These are phyloP conservation scores for Macaca fascicularis DNA, from an alignment of 2,113 vertebrate species.

Conservation along the genomic window DNA sequence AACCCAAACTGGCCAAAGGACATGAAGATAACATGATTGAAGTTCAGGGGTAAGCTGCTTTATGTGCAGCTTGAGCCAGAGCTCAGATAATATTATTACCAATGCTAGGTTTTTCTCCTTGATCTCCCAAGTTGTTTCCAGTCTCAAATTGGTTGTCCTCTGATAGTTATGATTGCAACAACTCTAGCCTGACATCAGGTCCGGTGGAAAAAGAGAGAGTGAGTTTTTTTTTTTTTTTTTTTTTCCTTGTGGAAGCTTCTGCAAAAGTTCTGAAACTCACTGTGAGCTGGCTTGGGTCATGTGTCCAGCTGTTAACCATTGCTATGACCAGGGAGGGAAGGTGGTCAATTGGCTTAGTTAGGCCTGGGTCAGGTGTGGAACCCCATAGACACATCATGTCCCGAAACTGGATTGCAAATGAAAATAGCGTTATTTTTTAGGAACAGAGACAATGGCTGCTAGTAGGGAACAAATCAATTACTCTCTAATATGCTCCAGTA, in stretches of 20 bases:
- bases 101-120: neutral
- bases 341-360: neutral
- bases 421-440: neutral
- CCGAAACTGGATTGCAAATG: neutral
- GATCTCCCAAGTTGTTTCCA: neutral
- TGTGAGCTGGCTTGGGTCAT: neutral
- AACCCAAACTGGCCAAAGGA: neutral
- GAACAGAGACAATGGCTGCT: neutral
- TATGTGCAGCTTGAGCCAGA: neutral
- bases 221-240: no score
- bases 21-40: neutral
- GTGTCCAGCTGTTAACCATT: neutral
- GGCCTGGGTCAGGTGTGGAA: neutral
- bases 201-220: neutral
- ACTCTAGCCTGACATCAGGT: neutral
- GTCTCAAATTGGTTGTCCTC: neutral
- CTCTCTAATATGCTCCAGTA: neutral
- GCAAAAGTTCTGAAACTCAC: neutral
- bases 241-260: neutral
- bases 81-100: neutral
- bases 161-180: neutral
- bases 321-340: neutral
- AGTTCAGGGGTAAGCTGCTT: neutral
- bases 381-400: neutral
- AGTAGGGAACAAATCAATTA: neutral